Evolutionary conservation across 2,888 invertebrate species (phyloP), one percentile per base, ranked within the genome.

Genomic region (Standfussiana lucernea): DNA sequence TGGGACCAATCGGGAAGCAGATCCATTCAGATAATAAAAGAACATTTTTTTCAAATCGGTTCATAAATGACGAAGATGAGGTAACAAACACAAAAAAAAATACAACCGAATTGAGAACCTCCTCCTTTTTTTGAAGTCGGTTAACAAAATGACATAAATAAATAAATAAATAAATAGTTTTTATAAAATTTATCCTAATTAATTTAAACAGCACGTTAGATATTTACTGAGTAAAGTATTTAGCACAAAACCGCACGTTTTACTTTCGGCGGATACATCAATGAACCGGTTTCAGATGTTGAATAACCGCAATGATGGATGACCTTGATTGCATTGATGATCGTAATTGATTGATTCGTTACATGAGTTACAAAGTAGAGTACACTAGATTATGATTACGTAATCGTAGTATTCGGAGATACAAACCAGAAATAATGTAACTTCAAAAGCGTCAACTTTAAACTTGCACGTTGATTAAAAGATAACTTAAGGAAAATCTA

Each of bases 281-380:
- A 61, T 45, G n/a, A 71, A 32, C 47, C 28, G 15, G 66, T 73
- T 84, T 59, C 37, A 61, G 35, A 59, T 53, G 18, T 59, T 50
- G 50, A 70, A 70, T 15, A 59, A 80, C 32, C n/a, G 24, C 45
- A 68, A 65, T 53, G n/a, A 35, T 64, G 74, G 74, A 68, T 75
- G 85, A 74, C 75, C 67, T 80, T 68, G 67, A 71, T 42, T 35
- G 42, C 37, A 64, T 59, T 35, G 32, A 72, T 68, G 18, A 67
- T 15, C 28, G 35, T 56, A 69, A 64, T 59, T 67, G 37, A 73
- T 64, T 70, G 56, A 73, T 71, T 84, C 28, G n/a, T 62, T 64
- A 59, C 24, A 59, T 3, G n/a, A 77, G n/a, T 47, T 71, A 21
- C n/a, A n/a, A n/a, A 53, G 15, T n/a, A 45, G 18, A 4, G n/a